phyloP scores from a whole-genome alignment of 1,140 invertebrate genomes.

The Drosophila burlai region DNA sequence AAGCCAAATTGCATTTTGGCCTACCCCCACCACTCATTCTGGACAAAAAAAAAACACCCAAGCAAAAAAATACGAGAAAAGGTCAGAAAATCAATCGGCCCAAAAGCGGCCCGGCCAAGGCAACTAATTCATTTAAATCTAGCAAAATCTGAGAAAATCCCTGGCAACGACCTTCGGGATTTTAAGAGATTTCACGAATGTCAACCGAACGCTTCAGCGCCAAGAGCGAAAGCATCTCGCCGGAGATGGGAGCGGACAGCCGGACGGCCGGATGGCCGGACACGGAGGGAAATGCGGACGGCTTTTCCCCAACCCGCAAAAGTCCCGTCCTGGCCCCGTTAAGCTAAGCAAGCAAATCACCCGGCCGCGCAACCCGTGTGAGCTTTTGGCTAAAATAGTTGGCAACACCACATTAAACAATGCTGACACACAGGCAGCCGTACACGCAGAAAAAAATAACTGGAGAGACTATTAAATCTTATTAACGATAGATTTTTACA shows the following conservation, averaged over 20 bases:
- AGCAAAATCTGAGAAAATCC: slow-evolving; percentile 85
- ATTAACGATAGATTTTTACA: background rate
- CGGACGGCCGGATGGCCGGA: slow-evolving; percentile 21
- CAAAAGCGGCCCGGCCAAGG: slow-evolving; percentile 50
- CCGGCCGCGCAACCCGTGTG: slow-evolving; percentile 73
- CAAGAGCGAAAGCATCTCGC: slow-evolving; percentile 75
- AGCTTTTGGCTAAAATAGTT: slow-evolving; percentile 84
- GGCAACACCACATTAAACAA: slow-evolving; percentile 84
- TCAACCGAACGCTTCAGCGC: slow-evolving; percentile 79
- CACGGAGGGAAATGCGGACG: slow-evolving; percentile 17
- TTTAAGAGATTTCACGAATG: slow-evolving; percentile 85
- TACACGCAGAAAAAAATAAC: background rate
- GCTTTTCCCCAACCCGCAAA: slow-evolving; percentile 8
- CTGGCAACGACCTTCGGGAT: slow-evolving; percentile 85
- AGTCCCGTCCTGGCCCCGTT: slow-evolving; percentile 45
- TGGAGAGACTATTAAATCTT: no score
- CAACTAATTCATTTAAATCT: slow-evolving; percentile 86
- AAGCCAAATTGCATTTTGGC: slow-evolving; percentile 51
- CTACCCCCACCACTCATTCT: slow-evolving; percentile 29
- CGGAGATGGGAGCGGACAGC: slow-evolving; percentile 43
- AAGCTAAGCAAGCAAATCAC: slow-evolving; percentile 83
- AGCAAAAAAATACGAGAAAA: slow-evolving; percentile 55
- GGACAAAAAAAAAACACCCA: background rate
- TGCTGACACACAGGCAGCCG: slow-evolving; percentile 35
- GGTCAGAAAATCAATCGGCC: slow-evolving; percentile 85